phyloP scores from a whole-genome alignment of 2,888 invertebrate genomes.

The Chrysomela aeneicollis region DNA sequence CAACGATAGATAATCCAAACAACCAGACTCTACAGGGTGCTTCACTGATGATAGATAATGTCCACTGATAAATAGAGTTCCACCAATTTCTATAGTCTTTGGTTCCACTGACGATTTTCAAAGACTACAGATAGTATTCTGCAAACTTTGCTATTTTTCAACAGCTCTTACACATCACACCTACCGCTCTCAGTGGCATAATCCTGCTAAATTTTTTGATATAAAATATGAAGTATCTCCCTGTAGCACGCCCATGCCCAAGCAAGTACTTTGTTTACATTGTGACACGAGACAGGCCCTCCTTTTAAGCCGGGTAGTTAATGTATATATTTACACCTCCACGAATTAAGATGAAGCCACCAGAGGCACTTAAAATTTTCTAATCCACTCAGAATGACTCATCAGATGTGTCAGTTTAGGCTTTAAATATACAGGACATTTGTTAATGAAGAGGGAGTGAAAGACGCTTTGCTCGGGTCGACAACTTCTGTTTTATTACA shows the following conservation, averaged over 20 bases:
- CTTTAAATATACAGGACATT: conserved; percentile 16
- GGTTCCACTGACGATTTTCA: too few relatives aligned
- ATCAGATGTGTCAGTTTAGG: conserved; percentile 16
- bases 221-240: too few relatives aligned
- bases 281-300: background rate
- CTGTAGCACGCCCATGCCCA: background rate
- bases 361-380: conserved; percentile 17
- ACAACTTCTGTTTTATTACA: conserved; percentile 10
- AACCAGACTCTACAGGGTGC: too few relatives aligned
- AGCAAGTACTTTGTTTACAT: conserved; percentile 12
- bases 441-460: conserved; percentile 18
- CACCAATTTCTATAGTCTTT: too few relatives aligned
- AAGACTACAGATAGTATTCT: too few relatives aligned
- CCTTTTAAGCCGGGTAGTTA: background rate
- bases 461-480: conserved; percentile 11
- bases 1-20: too few relatives aligned
- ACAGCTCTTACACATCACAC: too few relatives aligned
- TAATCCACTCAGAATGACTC: conserved; percentile 15
- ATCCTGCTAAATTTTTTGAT: too few relatives aligned
- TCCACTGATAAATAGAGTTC: too few relatives aligned
- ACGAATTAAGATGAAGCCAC: conserved; percentile 16
- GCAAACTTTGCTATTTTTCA: too few relatives aligned
- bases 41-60: too few relatives aligned
- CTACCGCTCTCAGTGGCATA: too few relatives aligned
- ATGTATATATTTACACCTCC: conserved; percentile 17